A percentile compares a stretch with the other conserved stretches of the same genome.
Conservation (phyloP, 53 echinoderm and acorn worm species). For the Hippasteria phrygiana region DNA sequence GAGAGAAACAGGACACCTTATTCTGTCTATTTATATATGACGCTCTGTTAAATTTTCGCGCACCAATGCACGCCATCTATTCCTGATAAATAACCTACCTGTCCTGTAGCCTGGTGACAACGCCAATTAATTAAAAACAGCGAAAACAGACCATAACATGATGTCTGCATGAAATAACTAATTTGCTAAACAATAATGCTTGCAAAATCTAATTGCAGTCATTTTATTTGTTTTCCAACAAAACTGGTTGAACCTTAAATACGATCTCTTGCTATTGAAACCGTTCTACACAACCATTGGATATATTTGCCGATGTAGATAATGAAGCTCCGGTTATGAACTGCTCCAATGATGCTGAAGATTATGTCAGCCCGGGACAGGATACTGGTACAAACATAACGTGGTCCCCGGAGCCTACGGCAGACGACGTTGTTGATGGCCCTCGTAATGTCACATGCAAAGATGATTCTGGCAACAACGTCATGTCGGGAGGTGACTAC, state of each 20-base stretch:
- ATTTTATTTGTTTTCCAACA: too few species aligned
- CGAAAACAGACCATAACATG: too few species aligned
- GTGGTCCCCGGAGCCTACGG: background rate
- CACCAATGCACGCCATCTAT: too few species aligned
- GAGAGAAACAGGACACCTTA: too few species aligned
- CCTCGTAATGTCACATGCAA: background rate
- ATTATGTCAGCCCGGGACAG: background rate
- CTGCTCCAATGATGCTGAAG: background rate
- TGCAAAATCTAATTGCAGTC: too few species aligned
- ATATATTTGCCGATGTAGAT: background rate
- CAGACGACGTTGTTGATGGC: conserved; percentile 5
- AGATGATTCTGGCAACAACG: background rate
- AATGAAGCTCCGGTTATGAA: background rate
- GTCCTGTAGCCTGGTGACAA: too few species aligned
- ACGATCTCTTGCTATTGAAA: background rate
- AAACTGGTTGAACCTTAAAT: background rate
- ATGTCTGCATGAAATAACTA: too few species aligned
- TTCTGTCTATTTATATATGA: too few species aligned
- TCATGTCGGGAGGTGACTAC: background rate
- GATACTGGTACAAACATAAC: background rate
- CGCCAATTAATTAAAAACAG: too few species aligned
- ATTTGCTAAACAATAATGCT: too few species aligned
- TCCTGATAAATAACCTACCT: too few species aligned
- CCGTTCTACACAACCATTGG: background rate
- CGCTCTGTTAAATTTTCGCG: too few species aligned